phyloP scores from a whole-genome alignment of 37 sponge, comb jelly and placozoan genomes.

The Ianthella basta region DNA sequence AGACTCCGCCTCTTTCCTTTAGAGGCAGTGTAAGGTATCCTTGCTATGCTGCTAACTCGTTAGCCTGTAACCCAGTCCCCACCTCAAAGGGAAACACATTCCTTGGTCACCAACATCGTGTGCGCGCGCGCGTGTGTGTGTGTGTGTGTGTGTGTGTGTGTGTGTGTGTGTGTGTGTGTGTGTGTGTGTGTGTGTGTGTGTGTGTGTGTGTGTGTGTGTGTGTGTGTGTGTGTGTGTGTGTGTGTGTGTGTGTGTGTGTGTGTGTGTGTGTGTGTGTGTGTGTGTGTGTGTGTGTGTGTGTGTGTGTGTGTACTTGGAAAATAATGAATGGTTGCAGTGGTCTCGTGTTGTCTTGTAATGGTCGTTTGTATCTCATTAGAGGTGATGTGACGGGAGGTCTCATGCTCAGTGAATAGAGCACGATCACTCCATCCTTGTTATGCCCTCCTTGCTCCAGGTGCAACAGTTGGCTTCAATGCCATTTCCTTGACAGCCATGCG shows the following conservation, averaged over 20 bases:
- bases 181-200: conserved; percentile 49
- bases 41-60: too few species aligned
- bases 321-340: neutral
- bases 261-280: conserved; percentile 73
- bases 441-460: too few species aligned
- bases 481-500: too few species aligned
- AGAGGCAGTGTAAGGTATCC: too few species aligned
- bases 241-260: conserved; percentile 59
- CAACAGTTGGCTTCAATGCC: too few species aligned
- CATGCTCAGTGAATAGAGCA: too few species aligned
- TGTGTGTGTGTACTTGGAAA: neutral
- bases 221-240: conserved; percentile 55
- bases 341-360: too few species aligned
- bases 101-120: neutral
- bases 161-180: conserved; percentile 45
- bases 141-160: conserved; percentile 48
- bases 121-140: conserved; percentile 44
- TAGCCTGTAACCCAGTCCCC: too few species aligned
- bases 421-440: too few species aligned
- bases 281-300: conserved; percentile 63
- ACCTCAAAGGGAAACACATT: too few species aligned
- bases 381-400: too few species aligned
- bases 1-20: neutral
- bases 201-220: conserved; percentile 47
- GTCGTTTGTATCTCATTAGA: conserved; percentile 16